Conservation (phyloP, 2,113 vertebrate genomes). For the Gambusia affinis region DNA sequence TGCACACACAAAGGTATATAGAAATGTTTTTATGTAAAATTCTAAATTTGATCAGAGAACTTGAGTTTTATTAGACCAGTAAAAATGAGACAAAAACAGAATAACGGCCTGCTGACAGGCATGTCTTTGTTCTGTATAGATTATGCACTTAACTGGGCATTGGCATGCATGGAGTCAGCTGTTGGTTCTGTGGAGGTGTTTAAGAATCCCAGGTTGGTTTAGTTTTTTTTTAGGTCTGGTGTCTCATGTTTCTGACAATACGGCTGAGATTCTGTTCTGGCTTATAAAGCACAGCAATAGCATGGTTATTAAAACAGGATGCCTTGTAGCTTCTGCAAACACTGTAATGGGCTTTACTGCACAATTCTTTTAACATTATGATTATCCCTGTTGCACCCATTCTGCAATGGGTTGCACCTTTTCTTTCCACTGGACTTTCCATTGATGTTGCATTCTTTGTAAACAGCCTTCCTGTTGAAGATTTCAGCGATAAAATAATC, state of each 20-base stretch:
- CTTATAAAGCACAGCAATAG: neutral
- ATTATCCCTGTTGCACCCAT: neutral
- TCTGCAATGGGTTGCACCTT: neutral
- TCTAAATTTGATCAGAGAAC: neutral
- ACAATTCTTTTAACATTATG: too few species aligned
- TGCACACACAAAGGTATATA: neutral
- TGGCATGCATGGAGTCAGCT: too few species aligned
- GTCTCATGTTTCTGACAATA: neutral
- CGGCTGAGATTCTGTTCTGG: neutral
- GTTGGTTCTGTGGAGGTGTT: too few species aligned
- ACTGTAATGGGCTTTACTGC: neutral
- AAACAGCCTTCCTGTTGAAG: too few species aligned
- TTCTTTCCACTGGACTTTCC: neutral
- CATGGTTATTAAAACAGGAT: neutral
- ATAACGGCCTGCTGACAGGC: neutral
- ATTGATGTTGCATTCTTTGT: neutral
- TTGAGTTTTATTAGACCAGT: neutral
- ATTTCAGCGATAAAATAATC: too few species aligned
- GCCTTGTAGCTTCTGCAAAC: neutral
- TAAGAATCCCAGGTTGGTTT: too few species aligned
- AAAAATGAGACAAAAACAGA: neutral
- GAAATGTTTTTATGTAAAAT: too few species aligned
- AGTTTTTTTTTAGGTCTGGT: too few species aligned
- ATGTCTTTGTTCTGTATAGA: too few species aligned
- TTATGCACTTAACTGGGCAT: too few species aligned